Evolutionary conservation across 2,797 vertebrate genomes (phyloP), one percentile per base, ranked within the genome.

Genomic region (Neostethus bicornis): DNA sequence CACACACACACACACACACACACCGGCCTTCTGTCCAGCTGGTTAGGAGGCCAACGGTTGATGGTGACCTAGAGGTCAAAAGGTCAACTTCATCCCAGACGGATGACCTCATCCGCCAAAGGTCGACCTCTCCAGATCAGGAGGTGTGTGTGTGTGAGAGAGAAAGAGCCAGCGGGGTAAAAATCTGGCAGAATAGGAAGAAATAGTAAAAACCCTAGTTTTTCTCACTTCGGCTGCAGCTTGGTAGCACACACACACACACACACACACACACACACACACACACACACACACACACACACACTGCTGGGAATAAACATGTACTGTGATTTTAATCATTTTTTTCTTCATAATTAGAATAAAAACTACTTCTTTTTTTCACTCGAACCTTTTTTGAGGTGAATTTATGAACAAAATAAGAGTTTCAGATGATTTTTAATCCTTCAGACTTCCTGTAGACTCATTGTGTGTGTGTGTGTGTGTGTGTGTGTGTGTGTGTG

Each of bases 41-140:
- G 86, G 74, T 89, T 86, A 78, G 81, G 80, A 89, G 85, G 82
- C 73, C 55, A 75, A 82, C 70, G 14, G 74, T 73, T 54, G 42
- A 81, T 77, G 63, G 54, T 67, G 78, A 69, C 78, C 71, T 67
- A n/a, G 4, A 41, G 89, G 87, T 90, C 85, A 81, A 69, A 85
- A 88, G 29, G 86, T 89, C 90, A 85, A 59, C 72, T 85, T 80
- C 79, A 89, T 91, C 84, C 88, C 84, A 91, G 87, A 90, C 83
- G 65, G 75, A 78, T 89, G 87, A 91, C 90, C 90, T 80, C 78
- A 85, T 86, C 86, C 68, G 69, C 55, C 73, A 67, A 74, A 79
- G 61, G 59, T 61, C 77, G 84, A 90, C 85, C 85, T 78, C 71
- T 65, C 23, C 41, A 73, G 63, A 77, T 66, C 66, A 63, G 4